phyloP scores from a whole-genome alignment of 2,888 invertebrate genomes.

The Beris morrisii region DNA sequence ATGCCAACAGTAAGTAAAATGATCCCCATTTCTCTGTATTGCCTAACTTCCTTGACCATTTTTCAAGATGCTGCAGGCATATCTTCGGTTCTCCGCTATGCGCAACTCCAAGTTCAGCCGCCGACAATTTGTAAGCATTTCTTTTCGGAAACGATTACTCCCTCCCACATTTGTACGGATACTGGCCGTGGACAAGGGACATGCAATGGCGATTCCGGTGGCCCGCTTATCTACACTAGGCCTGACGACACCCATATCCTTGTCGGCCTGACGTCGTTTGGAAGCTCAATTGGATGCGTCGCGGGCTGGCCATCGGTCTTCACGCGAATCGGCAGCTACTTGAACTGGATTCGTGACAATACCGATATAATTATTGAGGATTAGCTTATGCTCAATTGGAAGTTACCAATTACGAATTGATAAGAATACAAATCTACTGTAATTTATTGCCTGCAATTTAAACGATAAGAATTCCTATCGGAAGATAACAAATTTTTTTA shows the following conservation, averaged over 20 bases:
- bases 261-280: slow-evolving; percentile 23
- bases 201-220: slow-evolving; percentile 53
- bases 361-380: no score
- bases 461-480: no score
- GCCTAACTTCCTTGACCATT: not conserved
- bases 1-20: slow-evolving; percentile 19
- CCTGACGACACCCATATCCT: not conserved
- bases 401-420: no score
- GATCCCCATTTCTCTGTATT: not conserved
- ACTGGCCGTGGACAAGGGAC: slow-evolving; percentile 46
- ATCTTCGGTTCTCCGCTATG: not conserved
- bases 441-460: no score
- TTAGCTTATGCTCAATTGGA: no score
- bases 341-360: slow-evolving; percentile 30
- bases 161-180: slow-evolving; percentile 40
- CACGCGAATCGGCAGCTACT: slow-evolving; percentile 25
- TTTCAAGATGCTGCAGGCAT: slow-evolving; percentile 1
- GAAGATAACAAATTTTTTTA: no score
- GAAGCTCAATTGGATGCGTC: slow-evolving; percentile 5
- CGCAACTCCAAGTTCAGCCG: not conserved
- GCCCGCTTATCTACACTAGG: slow-evolving; percentile 46
- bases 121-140: slow-evolving; percentile 9
- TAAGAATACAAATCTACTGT: no score
- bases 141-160: slow-evolving; percentile 7
- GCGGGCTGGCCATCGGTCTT: slow-evolving; percentile 24